These are phyloP conservation scores for Pelodytes ibericus DNA, from an alignment of 2,797 vertebrate species.

Conservation along the genomic window DNA sequence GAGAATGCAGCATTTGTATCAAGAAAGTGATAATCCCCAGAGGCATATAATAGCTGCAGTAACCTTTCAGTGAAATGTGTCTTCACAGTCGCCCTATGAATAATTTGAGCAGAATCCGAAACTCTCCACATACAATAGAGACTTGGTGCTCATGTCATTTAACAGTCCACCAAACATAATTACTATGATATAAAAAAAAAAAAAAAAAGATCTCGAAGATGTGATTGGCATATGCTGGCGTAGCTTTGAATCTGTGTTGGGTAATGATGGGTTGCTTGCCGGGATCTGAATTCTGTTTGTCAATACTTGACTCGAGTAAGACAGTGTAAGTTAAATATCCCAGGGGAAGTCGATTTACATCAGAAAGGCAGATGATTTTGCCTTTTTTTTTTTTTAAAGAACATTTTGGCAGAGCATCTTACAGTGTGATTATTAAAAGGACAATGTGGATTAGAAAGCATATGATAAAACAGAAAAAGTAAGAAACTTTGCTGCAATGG, in stretches of 20 bases:
- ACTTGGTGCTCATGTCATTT: conserved; percentile 7
- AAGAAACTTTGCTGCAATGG: no score
- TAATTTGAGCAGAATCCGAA: conserved; percentile 35
- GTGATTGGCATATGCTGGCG: background rate
- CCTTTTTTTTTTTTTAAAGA: no score
- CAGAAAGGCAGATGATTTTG: no score
- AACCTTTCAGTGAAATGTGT: conserved; percentile 50
- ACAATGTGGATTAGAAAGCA: no score
- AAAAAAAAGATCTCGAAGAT: background rate
- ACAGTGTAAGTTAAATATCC: conserved; percentile 27
- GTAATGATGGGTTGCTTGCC: background rate
- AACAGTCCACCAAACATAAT: conserved; percentile 34
- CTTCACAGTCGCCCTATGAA: conserved; percentile 41
- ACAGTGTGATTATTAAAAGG: no score
- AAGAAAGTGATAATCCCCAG: conserved; percentile 21
- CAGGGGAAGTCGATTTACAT: conserved; percentile 22
- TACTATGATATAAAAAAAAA: conserved; percentile 13
- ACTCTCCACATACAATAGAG: background rate
- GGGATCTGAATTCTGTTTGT: background rate
- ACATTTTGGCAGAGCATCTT: no score
- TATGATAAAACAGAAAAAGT: no score
- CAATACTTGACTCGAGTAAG: conserved; percentile 16
- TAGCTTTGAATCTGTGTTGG: background rate
- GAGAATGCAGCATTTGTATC: conserved; percentile 19
- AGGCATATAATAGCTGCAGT: conserved; percentile 30